These are phyloP conservation scores for Diadophis punctatus DNA, from an alignment of 2,113 vertebrate genomes.

Conservation along the genomic window DNA sequence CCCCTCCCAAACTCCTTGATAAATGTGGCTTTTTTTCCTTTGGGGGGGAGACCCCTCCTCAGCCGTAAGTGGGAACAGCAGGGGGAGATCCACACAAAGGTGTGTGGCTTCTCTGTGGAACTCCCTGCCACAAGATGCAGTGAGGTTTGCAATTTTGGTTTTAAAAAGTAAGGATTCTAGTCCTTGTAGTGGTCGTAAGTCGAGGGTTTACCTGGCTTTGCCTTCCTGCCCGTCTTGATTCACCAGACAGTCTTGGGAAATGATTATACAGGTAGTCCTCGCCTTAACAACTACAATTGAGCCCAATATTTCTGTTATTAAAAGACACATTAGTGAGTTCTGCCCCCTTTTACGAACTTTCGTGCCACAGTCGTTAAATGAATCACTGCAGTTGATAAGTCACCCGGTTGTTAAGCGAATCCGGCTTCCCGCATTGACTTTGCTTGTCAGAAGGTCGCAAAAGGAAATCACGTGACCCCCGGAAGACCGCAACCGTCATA, in stretches of 20 bases:
- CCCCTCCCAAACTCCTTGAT: background rate
- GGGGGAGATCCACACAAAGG: background rate
- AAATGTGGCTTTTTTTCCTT: background rate
- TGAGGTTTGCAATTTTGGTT: background rate
- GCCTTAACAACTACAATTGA: no score
- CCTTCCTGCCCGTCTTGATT: fast-evolving
- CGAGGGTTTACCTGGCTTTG: background rate
- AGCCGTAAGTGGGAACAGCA: background rate
- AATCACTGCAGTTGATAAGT: no score
- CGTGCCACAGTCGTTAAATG: no score
- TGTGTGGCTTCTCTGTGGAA: background rate
- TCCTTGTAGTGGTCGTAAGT: no score
- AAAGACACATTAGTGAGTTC: no score
- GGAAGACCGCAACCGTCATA: no score
- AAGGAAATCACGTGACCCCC: no score
- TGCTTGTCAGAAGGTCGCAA: no score
- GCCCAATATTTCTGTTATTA: no score
- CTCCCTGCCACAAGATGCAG: background rate
- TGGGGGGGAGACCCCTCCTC: background rate
- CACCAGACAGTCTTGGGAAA: background rate
- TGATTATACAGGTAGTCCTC: background rate
- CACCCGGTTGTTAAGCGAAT: no score
- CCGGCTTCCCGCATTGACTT: no score
- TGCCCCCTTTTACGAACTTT: no score
- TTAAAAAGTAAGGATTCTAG: background rate